phyloP scores from a whole-genome alignment of 2,888 invertebrate species.

The Luperina testacea region DNA sequence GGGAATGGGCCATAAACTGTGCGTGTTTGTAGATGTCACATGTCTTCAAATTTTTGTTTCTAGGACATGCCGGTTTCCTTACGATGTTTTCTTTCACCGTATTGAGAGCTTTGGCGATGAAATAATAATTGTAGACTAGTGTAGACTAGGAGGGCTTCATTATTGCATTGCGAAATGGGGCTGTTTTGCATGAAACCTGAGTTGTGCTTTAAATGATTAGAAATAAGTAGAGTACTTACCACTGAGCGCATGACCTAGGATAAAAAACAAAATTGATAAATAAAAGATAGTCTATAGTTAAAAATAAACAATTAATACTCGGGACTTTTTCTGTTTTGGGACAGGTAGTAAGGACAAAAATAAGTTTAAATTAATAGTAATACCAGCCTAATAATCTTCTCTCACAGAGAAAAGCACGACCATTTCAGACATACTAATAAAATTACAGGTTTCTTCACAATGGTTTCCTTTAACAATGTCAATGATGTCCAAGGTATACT shows the following conservation, averaged over 20 bases:
- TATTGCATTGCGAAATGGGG: fast-evolving
- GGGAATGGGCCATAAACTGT: neutral
- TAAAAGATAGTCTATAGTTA: neutral
- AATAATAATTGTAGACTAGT: neutral
- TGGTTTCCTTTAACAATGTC: neutral
- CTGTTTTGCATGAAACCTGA: neutral
- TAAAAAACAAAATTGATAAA: conserved; percentile 41
- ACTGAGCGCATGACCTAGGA: conserved; percentile 51
- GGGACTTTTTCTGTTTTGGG: neutral
- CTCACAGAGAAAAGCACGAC: neutral
- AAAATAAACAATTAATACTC: neutral
- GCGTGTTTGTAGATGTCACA: neutral
- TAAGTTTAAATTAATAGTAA: neutral
- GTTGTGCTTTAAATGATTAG: conserved; percentile 3
- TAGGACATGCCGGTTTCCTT: neutral
- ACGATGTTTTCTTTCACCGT: neutral
- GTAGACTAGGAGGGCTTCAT: neutral
- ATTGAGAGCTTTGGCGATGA: neutral
- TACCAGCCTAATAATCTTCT: neutral
- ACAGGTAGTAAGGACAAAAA: neutral
- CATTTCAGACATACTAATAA: neutral
- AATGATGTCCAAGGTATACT: neutral
- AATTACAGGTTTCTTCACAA: neutral
- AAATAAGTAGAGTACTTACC: conserved; percentile 35
- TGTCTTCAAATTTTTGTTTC: neutral